Conservation (phyloP, 2,113 vertebrate species). For the Hemiprocne comata region DNA sequence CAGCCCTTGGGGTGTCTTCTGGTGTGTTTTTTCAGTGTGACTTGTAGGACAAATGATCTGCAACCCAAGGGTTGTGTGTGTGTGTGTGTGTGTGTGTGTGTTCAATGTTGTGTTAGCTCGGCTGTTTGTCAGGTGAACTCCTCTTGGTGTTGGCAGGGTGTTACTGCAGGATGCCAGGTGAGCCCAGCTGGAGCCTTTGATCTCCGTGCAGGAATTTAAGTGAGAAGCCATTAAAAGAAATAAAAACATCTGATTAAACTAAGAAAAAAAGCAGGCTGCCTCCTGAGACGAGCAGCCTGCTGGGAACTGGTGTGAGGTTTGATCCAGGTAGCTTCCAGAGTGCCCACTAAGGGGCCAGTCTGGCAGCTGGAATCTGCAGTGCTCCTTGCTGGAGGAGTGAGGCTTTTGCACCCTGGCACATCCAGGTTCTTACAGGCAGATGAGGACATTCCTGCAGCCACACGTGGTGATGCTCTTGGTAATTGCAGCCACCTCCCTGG, state of each 20-base stretch:
- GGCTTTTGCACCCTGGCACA: background rate
- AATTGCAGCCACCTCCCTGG: background rate
- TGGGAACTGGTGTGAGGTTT: background rate
- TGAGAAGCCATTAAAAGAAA: background rate
- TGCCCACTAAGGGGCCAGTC: rapidly evolving
- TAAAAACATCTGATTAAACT: background rate
- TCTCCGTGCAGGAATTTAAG: background rate
- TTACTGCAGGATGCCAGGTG: background rate
- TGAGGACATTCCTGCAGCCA: background rate
- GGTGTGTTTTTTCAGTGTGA: background rate
- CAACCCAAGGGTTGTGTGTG: background rate
- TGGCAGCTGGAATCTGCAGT: background rate
- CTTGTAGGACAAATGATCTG: no score
- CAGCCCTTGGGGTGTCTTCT: background rate
- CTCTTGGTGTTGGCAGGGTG: background rate
- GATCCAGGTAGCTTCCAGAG: background rate
- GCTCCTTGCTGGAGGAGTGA: background rate
- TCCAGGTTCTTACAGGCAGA: background rate
- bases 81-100: background rate
- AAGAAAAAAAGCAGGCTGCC: background rate
- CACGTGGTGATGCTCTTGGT: background rate
- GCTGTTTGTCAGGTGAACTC: background rate
- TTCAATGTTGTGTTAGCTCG: background rate
- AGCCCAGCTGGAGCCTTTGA: background rate
- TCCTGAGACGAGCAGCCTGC: background rate